Conservation (phyloP, 1,140 invertebrate genomes). For the Drosophila elegans region DNA sequence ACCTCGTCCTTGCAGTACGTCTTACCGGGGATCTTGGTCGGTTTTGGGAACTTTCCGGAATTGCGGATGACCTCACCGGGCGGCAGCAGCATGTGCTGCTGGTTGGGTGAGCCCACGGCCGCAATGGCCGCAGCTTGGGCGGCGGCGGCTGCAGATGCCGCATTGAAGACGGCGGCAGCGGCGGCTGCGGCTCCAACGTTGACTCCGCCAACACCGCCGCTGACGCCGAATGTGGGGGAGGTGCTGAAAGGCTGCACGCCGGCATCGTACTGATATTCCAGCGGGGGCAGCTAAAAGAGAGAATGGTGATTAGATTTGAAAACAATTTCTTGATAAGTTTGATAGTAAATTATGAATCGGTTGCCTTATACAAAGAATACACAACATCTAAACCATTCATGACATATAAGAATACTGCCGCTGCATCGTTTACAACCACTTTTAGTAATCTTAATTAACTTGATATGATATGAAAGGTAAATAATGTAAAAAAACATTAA, state of each 20-base stretch:
- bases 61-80: slow-evolving; percentile 94
- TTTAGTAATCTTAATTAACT: background rate
- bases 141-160: slow-evolving; percentile 67
- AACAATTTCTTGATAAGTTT: background rate
- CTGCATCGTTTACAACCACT: too few species aligned
- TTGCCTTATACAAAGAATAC: too few species aligned
- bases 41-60: slow-evolving; percentile 94
- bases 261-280: slow-evolving; percentile 73
- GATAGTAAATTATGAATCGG: too few species aligned
- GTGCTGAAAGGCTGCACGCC: slow-evolving; percentile 79
- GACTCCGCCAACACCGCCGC: slow-evolving; percentile 51
- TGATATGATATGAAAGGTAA: too few species aligned
- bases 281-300: slow-evolving; percentile 49
- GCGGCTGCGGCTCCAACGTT: slow-evolving; percentile 56
- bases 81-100: slow-evolving; percentile 86
- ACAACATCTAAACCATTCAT: too few species aligned
- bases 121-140: slow-evolving; percentile 80
- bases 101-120: slow-evolving; percentile 77
- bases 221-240: slow-evolving; percentile 83
- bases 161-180: slow-evolving; percentile 73
- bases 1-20: slow-evolving; percentile 97
- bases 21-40: slow-evolving; percentile 95
- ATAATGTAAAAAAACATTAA: too few species aligned
- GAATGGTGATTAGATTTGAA: background rate
- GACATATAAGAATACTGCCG: too few species aligned